Conservation (phyloP, 2,888 invertebrate genomes). For the Nycteola revayana region DNA sequence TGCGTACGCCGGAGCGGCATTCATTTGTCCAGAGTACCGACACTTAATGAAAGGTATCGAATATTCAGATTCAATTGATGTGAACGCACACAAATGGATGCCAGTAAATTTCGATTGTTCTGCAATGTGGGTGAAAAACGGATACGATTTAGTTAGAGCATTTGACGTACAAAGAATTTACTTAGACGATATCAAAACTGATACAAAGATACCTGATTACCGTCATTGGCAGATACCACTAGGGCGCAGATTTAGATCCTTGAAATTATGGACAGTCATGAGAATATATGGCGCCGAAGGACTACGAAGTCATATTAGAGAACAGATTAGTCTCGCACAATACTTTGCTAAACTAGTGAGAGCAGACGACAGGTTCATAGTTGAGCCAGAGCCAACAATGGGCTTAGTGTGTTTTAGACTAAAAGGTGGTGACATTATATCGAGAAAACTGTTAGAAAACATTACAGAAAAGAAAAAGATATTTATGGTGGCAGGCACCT, state of each 20-base stretch:
- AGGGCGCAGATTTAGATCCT: constrained; percentile 92
- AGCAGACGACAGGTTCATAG: constrained; percentile 89
- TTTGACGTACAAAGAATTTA: constrained; percentile 96
- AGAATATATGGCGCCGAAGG: constrained; percentile 91
- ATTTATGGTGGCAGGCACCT: constrained; percentile 90
- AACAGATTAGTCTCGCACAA: constrained; percentile 88
- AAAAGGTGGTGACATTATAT: constrained; percentile 86
- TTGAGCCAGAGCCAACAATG: constrained; percentile 87
- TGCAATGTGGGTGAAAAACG: constrained; percentile 94
- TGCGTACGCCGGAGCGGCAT: constrained; percentile 96
- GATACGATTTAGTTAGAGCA: constrained; percentile 89
- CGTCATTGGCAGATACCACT: constrained; percentile 94
- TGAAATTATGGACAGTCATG: constrained; percentile 97
- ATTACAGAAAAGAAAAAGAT: constrained; percentile 89
- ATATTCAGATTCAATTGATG: constrained; percentile 93
- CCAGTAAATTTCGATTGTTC: constrained; percentile 97
- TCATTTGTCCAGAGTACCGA: constrained; percentile 95
- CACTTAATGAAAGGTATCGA: constrained; percentile 89
- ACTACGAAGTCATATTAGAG: constrained; percentile 88
- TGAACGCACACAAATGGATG: constrained; percentile 98
- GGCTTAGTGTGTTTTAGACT: constrained; percentile 95
- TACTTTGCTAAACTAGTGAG: constrained; percentile 88
- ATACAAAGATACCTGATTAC: constrained; percentile 82
- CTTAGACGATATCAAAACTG: constrained; percentile 83
- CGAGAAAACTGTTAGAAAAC: constrained; percentile 86